Base-by-base conservation (phyloP, 1,140 invertebrate genomes). In the Camponotus vicinus region DNA sequence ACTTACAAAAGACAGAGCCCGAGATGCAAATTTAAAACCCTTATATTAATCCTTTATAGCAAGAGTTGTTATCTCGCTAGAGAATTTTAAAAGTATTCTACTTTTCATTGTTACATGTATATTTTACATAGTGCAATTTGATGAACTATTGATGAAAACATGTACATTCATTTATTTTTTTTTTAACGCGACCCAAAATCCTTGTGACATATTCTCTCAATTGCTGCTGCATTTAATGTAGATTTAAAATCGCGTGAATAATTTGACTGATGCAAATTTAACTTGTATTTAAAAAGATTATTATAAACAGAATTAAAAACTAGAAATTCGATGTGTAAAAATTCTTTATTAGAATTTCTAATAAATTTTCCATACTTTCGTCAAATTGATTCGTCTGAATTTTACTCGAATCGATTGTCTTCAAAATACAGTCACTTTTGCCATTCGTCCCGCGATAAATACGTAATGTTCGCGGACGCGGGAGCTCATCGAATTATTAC, bases 401-500 rank as follows among this genome's bases (percentile, higher is more conserved):
- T 64, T n/a, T 40, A 27, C 40, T 34, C 18, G 32, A 67, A 52
- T 32, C 42, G 13, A 64, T 37, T 15, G 61, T 13, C n/a, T 52
- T 21, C 11, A 21, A 9, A 18, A 49, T 27, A 32, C 32, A 66
- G 37, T 67, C 42, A 18, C n/a, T 27, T 49, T n/a, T n/a, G 13
- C 61, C 3, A 32, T 7, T 79, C 42, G 45, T 67, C 52, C 52
- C 49, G 11, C 52, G 61, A 84, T 77, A 87, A 88, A 78, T 85
- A 85, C 37, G 11, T 78, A 71, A 87, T 49, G 3, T 27, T 4
- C 34, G 11, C n/a, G 1, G 5, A 80, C 15, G 69, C 66, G 32
- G 6, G 2, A 27, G 2, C 21, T 73, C 77, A 42, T 86, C 87
- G 64, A 88, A 89, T 78, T 82, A 76, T 88, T 69, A 82, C 77